Conservation (phyloP, 2,797 vertebrate genomes). For the Sebastes vulpes region DNA sequence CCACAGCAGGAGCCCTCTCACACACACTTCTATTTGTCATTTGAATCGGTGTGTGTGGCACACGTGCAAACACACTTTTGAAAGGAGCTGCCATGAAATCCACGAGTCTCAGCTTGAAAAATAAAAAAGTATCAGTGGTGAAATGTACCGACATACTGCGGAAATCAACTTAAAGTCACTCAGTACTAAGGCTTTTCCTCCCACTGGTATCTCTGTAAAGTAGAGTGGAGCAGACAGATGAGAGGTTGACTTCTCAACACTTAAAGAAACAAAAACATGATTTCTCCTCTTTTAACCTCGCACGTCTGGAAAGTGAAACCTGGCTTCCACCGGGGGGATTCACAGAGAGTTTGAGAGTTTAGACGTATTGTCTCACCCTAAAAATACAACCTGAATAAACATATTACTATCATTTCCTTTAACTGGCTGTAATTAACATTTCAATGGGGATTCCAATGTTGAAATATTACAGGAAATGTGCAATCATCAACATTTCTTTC, state of each 20-base stretch:
- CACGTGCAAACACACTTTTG: not conserved
- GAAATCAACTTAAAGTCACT: not conserved
- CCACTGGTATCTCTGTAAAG: not conserved
- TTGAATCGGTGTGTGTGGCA: slow-evolving; percentile 23
- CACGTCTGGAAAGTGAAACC: slow-evolving; percentile 24
- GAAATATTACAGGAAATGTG: slow-evolving; percentile 24
- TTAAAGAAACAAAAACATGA: slow-evolving; percentile 2
- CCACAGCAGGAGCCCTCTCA: slow-evolving; percentile 30
- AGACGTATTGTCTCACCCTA: not conserved
- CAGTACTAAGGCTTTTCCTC: not conserved
- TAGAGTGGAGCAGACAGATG: not conserved
- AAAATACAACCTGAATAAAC: slow-evolving; percentile 44
- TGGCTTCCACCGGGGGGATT: not conserved
- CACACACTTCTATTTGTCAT: slow-evolving; percentile 42
- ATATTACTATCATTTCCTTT: slow-evolving; percentile 9
- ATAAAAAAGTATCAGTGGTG: not conserved
- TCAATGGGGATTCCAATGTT: slow-evolving; percentile 7
- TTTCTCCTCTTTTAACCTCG: slow-evolving; percentile 2
- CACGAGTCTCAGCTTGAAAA: not conserved
- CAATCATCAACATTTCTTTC: not conserved
- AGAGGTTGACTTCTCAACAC: not conserved
- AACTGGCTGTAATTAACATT: slow-evolving; percentile 9
- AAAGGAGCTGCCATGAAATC: not conserved
- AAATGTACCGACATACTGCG: not conserved
- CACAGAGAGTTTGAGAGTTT: slow-evolving; percentile 18